Percentiles rank a stretch among this genome's conserved stretches.
Conservation (phyloP, 2,113 vertebrate species). For the Phodopus roborovskii region DNA sequence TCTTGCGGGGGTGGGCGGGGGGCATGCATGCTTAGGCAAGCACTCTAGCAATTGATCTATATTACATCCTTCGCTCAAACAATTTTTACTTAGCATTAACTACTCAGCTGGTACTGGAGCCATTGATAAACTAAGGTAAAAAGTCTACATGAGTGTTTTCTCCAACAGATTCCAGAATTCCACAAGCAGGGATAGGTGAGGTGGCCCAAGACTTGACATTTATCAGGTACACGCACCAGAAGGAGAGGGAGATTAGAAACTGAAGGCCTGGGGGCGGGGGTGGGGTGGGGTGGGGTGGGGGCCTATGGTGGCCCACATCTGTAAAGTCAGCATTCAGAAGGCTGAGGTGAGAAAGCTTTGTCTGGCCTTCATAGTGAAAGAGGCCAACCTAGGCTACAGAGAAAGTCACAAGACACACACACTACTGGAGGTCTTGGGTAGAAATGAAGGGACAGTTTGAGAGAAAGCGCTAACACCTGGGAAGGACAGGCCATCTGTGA, state of each 20-base stretch:
- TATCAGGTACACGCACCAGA: background rate
- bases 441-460: background rate
- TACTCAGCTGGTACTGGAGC: background rate
- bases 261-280: background rate
- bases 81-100: background rate
- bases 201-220: background rate
- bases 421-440: background rate
- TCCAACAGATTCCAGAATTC: background rate
- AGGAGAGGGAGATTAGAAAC: background rate
- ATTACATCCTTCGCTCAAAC: background rate
- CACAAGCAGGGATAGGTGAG: background rate
- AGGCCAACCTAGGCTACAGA: background rate
- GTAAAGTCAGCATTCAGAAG: background rate
- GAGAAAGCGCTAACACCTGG: rapidly evolving
- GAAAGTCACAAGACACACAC: background rate
- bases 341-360: background rate
- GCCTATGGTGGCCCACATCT: background rate
- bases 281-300: no score
- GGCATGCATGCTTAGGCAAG: no score
- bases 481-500: background rate
- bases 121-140: background rate
- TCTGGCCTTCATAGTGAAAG: background rate
- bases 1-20: background rate
- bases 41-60: background rate
- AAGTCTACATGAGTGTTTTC: background rate